These are phyloP conservation scores for Psilopsiagon aurifrons DNA, from an alignment of 2,113 vertebrate genomes.

Conservation along the genomic window DNA sequence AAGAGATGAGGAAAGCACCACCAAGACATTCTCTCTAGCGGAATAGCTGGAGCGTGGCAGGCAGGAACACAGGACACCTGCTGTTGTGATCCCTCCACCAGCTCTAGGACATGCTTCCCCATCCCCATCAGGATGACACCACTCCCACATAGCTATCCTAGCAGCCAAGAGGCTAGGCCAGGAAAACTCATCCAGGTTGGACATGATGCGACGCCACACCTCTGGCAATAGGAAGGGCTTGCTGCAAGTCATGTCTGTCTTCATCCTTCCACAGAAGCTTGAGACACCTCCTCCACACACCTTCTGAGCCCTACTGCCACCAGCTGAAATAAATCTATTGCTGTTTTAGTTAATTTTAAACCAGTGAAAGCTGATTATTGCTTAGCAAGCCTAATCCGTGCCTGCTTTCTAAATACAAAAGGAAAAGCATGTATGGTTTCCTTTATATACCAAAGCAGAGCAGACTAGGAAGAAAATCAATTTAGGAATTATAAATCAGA, in stretches of 20 bases:
- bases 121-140: not conserved
- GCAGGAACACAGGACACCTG: not conserved
- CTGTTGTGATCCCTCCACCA: not conserved
- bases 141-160: not conserved
- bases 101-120: not conserved
- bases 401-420: not conserved
- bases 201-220: not conserved
- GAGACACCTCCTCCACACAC: not conserved
- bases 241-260: not conserved
- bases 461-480: not conserved
- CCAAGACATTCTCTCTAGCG: not conserved
- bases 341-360: slow-evolving; percentile 25
- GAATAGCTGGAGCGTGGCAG: not conserved
- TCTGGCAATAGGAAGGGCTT: not conserved
- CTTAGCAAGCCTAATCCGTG: not conserved
- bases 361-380: slow-evolving; percentile 23
- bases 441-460: not conserved
- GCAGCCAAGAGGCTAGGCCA: not conserved
- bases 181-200: not conserved
- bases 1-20: not conserved
- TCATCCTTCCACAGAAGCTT: not conserved
- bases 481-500: not conserved
- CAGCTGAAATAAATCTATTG: not conserved
- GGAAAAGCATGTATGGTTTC: not conserved
- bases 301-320: not conserved